Conservation (phyloP, 53 echinoderm and acorn worm genomes). For the Holothuria leucospilota region DNA sequence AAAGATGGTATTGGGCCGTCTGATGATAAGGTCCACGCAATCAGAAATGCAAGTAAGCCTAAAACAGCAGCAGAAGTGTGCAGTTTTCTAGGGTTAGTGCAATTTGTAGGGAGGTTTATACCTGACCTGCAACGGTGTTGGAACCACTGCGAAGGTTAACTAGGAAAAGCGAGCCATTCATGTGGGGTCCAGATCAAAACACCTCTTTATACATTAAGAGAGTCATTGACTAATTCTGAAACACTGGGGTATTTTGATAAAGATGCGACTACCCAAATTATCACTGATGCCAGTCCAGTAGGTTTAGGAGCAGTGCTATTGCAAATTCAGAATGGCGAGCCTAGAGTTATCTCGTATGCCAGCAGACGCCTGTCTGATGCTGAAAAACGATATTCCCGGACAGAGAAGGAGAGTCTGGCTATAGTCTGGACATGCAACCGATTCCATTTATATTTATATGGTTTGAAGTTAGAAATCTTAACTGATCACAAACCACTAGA, state of each 20-base stretch:
- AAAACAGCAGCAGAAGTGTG: conserved; percentile 59
- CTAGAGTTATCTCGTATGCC: conserved; percentile 49
- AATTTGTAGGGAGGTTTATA: conserved; percentile 35
- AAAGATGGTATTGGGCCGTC: conserved; percentile 61
- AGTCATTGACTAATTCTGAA: conserved; percentile 27
- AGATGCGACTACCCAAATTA: conserved; percentile 25
- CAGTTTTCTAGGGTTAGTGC: conserved; percentile 71
- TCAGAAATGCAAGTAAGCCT: conserved; percentile 55
- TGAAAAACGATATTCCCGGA: neutral
- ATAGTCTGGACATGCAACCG: conserved; percentile 68
- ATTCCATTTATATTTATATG: conserved; percentile 61
- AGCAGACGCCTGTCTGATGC: conserved; percentile 24
- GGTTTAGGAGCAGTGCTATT: no score
- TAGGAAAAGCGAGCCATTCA: conserved; percentile 38
- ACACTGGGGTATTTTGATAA: conserved; percentile 65
- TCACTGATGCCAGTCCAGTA: no score
- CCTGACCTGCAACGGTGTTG: conserved; percentile 55
- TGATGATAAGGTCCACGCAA: conserved; percentile 48
- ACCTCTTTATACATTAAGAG: conserved; percentile 59
- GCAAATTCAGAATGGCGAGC: conserved; percentile 49
- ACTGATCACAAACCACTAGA: conserved; percentile 67
- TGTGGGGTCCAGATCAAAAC: conserved; percentile 54
- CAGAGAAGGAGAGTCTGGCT: conserved; percentile 33
- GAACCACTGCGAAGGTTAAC: conserved; percentile 65
- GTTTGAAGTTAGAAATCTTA: conserved; percentile 42